Evolutionary conservation across 2,113 vertebrate species (phyloP).

Genomic region (Mungos mungo): DNA sequence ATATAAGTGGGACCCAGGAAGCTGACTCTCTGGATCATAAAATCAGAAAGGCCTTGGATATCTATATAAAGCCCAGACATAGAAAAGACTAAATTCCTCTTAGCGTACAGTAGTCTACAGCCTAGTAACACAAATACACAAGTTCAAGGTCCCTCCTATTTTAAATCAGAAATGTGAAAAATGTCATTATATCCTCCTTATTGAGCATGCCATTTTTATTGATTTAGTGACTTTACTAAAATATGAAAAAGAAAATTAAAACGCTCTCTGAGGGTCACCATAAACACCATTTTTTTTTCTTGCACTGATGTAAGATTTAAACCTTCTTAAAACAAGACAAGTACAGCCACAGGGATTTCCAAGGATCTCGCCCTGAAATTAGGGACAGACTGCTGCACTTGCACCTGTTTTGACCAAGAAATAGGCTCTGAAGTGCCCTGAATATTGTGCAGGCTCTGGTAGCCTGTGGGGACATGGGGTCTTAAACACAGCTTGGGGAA

Average conservation of each 20-base stretch:
- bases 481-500: background rate
- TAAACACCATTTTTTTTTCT: background rate
- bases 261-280: background rate
- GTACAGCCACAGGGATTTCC: background rate
- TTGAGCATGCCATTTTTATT: background rate
- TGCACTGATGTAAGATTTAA: background rate
- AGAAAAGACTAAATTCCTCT: background rate
- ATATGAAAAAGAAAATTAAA: background rate
- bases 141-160: background rate
- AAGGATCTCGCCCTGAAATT: background rate
- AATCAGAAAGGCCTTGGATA: background rate
- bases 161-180: constrained; percentile 30
- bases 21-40: background rate
- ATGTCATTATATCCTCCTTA: background rate
- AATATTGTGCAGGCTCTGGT: background rate
- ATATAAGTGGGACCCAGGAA: background rate
- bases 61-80: background rate
- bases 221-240: background rate
- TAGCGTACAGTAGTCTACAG: background rate
- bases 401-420: background rate
- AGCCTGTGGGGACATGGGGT: background rate
- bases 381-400: background rate
- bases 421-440: background rate
- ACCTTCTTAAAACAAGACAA: background rate
- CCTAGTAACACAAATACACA: background rate